Conservation (phyloP, 2,797 vertebrate species). For the Enteromius mattozi region DNA sequence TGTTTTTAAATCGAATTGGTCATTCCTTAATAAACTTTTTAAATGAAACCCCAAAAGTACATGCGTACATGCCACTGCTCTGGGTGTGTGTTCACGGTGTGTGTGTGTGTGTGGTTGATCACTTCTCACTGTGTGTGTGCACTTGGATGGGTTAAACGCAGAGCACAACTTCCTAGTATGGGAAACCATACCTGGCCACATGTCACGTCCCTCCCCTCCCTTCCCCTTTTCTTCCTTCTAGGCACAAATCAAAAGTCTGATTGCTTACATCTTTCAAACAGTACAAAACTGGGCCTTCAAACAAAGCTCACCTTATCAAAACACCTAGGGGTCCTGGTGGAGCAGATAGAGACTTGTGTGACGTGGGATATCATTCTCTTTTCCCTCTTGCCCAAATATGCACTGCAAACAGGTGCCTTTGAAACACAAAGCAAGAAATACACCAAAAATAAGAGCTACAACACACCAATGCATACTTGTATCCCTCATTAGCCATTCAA, state of each 20-base stretch:
- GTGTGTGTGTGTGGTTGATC: no score
- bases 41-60: background rate
- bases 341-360: background rate
- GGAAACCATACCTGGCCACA: no score
- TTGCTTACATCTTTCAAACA: background rate
- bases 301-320: background rate
- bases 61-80: no score
- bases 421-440: slow-evolving; percentile 33
- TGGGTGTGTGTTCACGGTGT: no score
- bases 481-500: slow-evolving; percentile 79
- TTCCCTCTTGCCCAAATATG: background rate
- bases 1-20: background rate
- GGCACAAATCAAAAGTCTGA: background rate
- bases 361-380: background rate
- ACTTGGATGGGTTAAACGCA: no score
- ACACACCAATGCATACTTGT: slow-evolving; percentile 52
- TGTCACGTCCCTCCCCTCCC: no score
- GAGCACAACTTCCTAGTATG: no score
- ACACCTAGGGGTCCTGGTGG: background rate
- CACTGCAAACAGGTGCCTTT: background rate
- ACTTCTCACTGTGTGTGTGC: no score
- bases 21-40: background rate
- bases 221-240: rapidly evolving
- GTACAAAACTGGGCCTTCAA: background rate
- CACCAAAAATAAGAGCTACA: slow-evolving; percentile 42